Evolutionary conservation across 2,797 vertebrate species (phyloP).

Genomic region (Silurus aristotelis): DNA sequence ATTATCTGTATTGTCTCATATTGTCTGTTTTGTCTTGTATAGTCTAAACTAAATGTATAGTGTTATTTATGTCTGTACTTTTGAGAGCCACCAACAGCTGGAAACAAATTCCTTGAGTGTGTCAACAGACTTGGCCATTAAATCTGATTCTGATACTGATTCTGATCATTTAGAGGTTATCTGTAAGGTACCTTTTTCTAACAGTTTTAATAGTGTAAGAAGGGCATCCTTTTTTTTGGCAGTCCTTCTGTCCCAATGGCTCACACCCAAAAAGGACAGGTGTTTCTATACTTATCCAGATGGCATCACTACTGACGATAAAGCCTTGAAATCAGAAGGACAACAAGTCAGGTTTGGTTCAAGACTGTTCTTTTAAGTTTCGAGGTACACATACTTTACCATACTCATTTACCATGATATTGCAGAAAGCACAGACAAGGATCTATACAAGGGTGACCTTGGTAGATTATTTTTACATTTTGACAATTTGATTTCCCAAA

Average conservation of each 20-base stretch:
- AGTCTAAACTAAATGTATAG: no score
- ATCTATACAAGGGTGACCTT: background rate
- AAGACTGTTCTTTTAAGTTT: background rate
- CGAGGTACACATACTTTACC: background rate
- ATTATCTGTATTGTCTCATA: no score
- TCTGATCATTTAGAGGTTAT: no score
- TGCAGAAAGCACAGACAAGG: background rate
- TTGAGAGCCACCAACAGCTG: no score
- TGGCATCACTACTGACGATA: conserved; percentile 45
- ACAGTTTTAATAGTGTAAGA: conserved; percentile 30
- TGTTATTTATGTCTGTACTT: no score
- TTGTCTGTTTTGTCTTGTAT: no score
- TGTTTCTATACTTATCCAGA: conserved; percentile 55
- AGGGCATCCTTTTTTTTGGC: conserved; percentile 48
- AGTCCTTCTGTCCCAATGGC: conserved; percentile 49
- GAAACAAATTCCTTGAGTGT: no score
- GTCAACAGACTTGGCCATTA: no score
- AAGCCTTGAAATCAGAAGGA: conserved; percentile 26
- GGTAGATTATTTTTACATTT: background rate
- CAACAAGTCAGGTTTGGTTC: conserved; percentile 22
- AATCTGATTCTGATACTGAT: no score
- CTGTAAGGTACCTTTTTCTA: conserved; percentile 10
- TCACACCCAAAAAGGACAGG: conserved; percentile 55
- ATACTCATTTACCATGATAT: background rate
- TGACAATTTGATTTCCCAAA: background rate